These are phyloP conservation scores for Vulpes ferrilata DNA, from an alignment of 2,113 vertebrate genomes.

Conservation along the genomic window DNA sequence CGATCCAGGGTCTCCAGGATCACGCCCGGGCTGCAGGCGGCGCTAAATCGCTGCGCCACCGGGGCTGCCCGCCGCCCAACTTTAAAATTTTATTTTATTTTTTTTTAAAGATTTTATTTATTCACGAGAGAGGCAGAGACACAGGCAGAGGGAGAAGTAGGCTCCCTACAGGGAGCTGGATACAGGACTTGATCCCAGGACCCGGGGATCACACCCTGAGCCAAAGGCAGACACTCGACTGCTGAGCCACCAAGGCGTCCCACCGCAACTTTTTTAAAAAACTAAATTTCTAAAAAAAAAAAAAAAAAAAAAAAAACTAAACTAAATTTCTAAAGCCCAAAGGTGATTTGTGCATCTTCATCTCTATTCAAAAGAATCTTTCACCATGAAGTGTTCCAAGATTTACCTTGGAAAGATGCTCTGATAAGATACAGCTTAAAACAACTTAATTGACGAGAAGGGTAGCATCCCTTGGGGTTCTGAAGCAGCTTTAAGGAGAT, in stretches of 20 bases:
- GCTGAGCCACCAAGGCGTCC: too few relatives aligned
- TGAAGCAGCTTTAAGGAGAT: not conserved
- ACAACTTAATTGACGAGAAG: not conserved
- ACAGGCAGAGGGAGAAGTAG: not conserved
- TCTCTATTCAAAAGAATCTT: slow-evolving; percentile 3
- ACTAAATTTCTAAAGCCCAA: not conserved
- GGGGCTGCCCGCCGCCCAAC: not conserved
- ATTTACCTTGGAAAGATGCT: not conserved
- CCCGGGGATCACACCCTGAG: not conserved
- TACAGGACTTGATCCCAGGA: not conserved
- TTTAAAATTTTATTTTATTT: not conserved
- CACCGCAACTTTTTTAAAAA: not conserved
- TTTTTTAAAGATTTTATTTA: not conserved
- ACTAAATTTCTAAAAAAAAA: too few relatives aligned
- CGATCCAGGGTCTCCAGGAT: not conserved
- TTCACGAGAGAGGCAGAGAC: too few relatives aligned
- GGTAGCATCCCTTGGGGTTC: not conserved
- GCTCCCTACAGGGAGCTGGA: not conserved
- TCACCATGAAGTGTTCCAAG: not conserved
- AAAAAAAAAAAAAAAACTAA: not conserved
- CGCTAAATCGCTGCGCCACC: too few relatives aligned
- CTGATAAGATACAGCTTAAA: not conserved
- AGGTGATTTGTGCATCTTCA: not conserved
- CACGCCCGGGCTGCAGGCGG: too few relatives aligned
- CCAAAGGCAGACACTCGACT: too few relatives aligned